Percentiles rank a stretch among this genome's conserved stretches.
Evolutionary conservation across 2,888 invertebrate genomes (phyloP).

Genomic region (Idaea straminata): DNA sequence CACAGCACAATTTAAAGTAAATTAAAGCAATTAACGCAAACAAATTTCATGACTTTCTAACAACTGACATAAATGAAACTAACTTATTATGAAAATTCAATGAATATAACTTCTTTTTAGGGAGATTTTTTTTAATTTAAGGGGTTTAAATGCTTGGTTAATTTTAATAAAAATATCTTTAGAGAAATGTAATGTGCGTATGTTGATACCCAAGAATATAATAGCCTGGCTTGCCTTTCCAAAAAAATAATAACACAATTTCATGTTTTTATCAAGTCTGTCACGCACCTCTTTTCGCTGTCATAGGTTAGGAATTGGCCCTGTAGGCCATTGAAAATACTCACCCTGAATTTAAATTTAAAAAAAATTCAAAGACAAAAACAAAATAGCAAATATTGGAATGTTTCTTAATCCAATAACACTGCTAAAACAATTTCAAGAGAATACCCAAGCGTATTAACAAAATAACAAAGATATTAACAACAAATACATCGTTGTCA

Average conservation of each 20-base stretch:
- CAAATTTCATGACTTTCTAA: neutral
- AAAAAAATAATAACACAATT: too few species aligned
- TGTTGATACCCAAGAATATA: too few species aligned
- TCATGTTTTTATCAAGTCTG: too few species aligned
- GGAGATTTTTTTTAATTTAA: neutral
- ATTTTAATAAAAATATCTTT: neutral
- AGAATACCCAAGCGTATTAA: neutral
- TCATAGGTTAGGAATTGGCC: too few species aligned
- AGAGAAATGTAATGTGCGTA: neutral
- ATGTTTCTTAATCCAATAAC: neutral
- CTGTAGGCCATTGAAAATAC: too few species aligned
- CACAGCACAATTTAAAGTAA: neutral
- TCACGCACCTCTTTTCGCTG: too few species aligned
- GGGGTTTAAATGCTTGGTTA: neutral
- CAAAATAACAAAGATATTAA: conserved; percentile 2
- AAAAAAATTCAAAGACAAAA: too few species aligned
- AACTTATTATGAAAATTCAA: neutral
- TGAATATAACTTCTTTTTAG: neutral
- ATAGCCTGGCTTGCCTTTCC: too few species aligned
- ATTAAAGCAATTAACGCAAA: neutral
- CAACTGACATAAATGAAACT: neutral
- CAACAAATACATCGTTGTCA: conserved; percentile 20
- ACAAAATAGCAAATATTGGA: neutral
- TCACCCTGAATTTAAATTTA: too few species aligned
- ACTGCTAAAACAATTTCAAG: neutral